Percentiles rank a stretch among this genome's conserved stretches.
These are phyloP conservation scores for Sycophila texana DNA, from an alignment of 2,888 invertebrate species.

Conservation along the genomic window DNA sequence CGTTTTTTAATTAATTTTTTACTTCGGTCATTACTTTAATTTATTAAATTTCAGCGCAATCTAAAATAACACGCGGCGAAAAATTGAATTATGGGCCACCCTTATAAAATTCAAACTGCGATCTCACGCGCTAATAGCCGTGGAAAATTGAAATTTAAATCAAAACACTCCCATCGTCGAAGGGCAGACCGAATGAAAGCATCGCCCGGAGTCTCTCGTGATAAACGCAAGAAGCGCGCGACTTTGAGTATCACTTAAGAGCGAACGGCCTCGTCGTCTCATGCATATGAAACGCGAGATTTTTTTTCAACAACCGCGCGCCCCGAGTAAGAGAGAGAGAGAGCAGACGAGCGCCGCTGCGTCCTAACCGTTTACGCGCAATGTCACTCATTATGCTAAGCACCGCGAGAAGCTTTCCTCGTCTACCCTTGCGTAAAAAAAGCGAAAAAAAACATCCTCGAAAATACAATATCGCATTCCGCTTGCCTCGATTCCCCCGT, in stretches of 20 bases:
- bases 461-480: conserved; percentile 12
- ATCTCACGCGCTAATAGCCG: neutral
- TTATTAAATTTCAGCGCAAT: no score
- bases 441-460: neutral
- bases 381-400: conserved; percentile 47
- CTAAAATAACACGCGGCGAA: neutral
- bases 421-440: neutral
- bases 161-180: neutral
- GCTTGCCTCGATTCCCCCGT: conserved; percentile 8
- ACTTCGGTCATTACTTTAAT: no score
- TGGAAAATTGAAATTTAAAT: conserved; percentile 3
- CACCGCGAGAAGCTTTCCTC: neutral
- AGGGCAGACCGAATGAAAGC: neutral
- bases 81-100: neutral
- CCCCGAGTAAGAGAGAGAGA: neutral
- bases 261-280: conserved; percentile 24
- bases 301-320: conserved; percentile 31
- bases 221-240: conserved; percentile 23
- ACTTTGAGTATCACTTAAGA: conserved; percentile 27
- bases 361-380: conserved; percentile 29
- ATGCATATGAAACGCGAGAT: conserved; percentile 48
- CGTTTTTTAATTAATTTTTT: no score
- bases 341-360: no score
- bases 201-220: neutral
- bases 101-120: no score